Evolutionary conservation across 2,888 invertebrate species (phyloP), one percentile per base, ranked within the genome.

Genomic region (Nymphalis polychloros): DNA sequence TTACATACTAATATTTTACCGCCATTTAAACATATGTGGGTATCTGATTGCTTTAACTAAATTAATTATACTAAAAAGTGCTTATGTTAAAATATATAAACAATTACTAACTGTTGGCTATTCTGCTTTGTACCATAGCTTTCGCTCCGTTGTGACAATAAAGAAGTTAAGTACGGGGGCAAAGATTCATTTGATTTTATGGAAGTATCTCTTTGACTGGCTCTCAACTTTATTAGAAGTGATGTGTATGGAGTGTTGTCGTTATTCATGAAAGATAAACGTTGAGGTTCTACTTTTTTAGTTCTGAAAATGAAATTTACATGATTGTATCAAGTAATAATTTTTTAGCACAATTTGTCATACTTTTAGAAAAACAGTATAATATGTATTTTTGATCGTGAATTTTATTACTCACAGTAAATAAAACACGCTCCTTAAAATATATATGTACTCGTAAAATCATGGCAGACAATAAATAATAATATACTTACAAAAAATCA

Each of bases 191-290:
- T 72, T 5, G 78, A 74, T 6, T 63, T 60, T 23, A 67, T 46
- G n/a, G 71, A 49, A 66, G 75, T 77, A 53, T 77, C 79, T 17
- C 75, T 77, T 60, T 75, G 78, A 59, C 70, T 77, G 2, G 77
- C 72, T 8, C 80, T 81, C 68, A 82, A 73, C 63, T 80, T 80
- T 71, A 79, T 77, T 31, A 86, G 71, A 48, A 87, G 69, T 0
- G 84, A 76, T 0, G 83, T 72, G 75, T 86, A 83, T 0, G 87
- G 85, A 41, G 79, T 77, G 0, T 76, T 73, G 16, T 87, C 85
- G 57, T 85, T 83, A 70, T 80, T 79, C 86, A 91, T 85, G 74
- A 91, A 92, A 1, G 92, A 90, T 53, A 92, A 88, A 17, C 87
- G 86, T 17, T 75, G 74, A 1, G 78, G 70, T 13, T 81, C 79